These are phyloP conservation scores for Heliopora coerulea DNA, from an alignment of 92 coral and sea anemone genomes.

Conservation along the genomic window DNA sequence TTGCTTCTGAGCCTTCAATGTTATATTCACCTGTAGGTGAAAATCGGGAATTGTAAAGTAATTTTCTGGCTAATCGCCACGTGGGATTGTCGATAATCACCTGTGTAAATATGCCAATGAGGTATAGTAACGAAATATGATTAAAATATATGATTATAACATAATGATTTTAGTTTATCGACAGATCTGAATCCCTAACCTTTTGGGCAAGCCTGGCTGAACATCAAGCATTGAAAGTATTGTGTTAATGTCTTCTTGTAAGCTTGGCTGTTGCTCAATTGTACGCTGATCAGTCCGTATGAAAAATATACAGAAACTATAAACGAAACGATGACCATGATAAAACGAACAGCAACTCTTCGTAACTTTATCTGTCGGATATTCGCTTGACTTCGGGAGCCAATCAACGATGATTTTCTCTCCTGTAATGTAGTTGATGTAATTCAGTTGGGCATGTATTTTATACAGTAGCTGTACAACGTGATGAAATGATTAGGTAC, in stretches of 20 bases:
- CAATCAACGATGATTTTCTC: conserved; percentile 31
- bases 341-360: conserved; percentile 67
- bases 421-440: conserved; percentile 6
- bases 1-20: too few relatives aligned
- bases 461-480: too few relatives aligned
- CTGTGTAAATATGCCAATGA: too few relatives aligned
- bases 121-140: too few relatives aligned
- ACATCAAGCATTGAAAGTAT: conserved; percentile 63
- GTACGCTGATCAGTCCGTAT: conserved; percentile 61
- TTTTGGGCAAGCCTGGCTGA: conserved; percentile 11
- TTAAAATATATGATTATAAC: too few relatives aligned
- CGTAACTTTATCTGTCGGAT: conserved; percentile 57
- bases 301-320: conserved; percentile 61
- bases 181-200: conserved; percentile 1
- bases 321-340: conserved; percentile 76
- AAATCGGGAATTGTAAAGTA: too few relatives aligned
- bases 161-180: too few relatives aligned
- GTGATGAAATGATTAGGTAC: too few relatives aligned
- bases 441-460: too few relatives aligned
- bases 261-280: conserved; percentile 51
- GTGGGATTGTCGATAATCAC: too few relatives aligned
- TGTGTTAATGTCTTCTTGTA: conserved; percentile 37
- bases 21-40: too few relatives aligned
- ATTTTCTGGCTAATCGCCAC: too few relatives aligned
- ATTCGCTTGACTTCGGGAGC: conserved; percentile 58